Conservation (phyloP, 2,797 vertebrate genomes). For the Typhlichthys subterraneus region DNA sequence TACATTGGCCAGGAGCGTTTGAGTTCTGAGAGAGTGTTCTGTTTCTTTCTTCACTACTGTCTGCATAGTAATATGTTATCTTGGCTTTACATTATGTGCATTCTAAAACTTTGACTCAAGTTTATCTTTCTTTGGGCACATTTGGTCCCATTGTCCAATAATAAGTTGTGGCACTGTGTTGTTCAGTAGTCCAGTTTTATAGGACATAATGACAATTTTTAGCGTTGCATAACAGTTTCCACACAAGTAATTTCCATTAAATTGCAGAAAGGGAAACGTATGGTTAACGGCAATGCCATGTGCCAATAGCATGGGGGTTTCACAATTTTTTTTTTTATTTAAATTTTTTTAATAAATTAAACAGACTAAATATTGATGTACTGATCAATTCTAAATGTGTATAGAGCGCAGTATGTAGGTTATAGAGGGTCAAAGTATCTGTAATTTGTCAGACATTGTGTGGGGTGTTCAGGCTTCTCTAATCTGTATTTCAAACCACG, state of each 20-base stretch:
- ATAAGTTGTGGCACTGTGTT: background rate
- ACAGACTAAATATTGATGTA: no score
- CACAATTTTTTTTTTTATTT: no score
- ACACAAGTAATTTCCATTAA: conserved; percentile 39
- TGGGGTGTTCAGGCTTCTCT: no score
- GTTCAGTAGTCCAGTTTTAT: conserved; percentile 38
- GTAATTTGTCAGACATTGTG: background rate
- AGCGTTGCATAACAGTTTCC: conserved; percentile 65
- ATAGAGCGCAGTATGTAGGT: background rate
- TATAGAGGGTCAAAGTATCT: background rate
- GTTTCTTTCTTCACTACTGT: no score
- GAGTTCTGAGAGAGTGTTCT: background rate
- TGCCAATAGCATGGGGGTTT: no score
- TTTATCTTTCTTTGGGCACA: no score
- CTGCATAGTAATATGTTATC: no score
- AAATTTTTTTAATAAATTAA: no score
- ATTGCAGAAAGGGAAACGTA: conserved; percentile 36
- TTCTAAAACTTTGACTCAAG: no score
- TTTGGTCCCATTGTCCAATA: no score
- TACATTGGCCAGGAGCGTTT: background rate
- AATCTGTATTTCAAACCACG: conserved; percentile 12
- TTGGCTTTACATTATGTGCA: no score
- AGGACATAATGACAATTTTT: conserved; percentile 24
- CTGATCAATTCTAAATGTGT: conserved; percentile 2
- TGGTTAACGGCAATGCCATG: conserved; percentile 11